Evolutionary conservation across 2,797 vertebrate genomes (phyloP).

Genomic region (Coregonus sp.): DNA sequence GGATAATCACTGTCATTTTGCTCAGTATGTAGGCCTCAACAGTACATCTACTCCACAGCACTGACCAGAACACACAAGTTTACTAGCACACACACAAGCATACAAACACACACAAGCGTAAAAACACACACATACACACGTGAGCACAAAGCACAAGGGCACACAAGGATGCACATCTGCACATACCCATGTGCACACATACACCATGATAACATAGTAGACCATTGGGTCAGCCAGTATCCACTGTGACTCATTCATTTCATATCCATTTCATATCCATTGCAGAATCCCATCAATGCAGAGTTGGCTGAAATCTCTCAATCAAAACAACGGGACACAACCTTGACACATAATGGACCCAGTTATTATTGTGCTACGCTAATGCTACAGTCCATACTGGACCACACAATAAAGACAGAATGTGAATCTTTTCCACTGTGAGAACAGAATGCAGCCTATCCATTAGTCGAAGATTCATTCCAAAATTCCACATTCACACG

Average conservation of each 20-base stretch:
- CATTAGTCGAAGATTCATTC: background rate
- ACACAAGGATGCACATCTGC: background rate
- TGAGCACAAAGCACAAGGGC: slow-evolving; percentile 2
- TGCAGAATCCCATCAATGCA: background rate
- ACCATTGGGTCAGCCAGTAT: too few relatives aligned
- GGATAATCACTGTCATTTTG: slow-evolving; percentile 63
- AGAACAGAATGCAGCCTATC: background rate
- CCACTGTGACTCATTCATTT: background rate
- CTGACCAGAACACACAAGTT: slow-evolving; percentile 29
- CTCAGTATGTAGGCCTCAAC: slow-evolving; percentile 49
- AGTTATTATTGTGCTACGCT: too few relatives aligned
- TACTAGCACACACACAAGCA: slow-evolving; percentile 36
- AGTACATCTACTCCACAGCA: slow-evolving; percentile 29
- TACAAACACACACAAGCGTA: slow-evolving; percentile 6
- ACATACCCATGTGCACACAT: background rate
- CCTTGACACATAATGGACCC: background rate
- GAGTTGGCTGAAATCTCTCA: background rate
- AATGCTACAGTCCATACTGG: too few relatives aligned
- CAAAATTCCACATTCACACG: background rate
- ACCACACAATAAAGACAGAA: too few relatives aligned
- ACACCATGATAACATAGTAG: background rate
- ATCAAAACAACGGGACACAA: background rate
- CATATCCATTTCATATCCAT: background rate
- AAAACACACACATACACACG: slow-evolving; percentile 32
- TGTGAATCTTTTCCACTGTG: too few relatives aligned